Evolutionary conservation across 2,113 vertebrate species (phyloP).

Genomic region (Donacobius atricapilla): DNA sequence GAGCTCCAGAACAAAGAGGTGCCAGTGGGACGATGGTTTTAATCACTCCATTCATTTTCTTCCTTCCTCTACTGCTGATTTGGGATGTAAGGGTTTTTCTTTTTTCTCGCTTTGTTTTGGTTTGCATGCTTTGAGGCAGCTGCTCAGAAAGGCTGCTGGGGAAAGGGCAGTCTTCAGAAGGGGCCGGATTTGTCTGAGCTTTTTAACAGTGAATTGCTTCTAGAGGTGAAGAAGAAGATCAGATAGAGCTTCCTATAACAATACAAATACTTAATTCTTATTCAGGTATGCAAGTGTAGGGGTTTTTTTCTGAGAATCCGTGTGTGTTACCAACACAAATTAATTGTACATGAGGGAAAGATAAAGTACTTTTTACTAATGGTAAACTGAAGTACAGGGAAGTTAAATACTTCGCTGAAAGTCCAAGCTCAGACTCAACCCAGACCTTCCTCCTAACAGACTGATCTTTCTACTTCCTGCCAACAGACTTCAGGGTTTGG

Average conservation of each 20-base stretch:
- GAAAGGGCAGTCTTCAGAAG: neutral
- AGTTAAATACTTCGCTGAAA: neutral
- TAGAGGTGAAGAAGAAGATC: neutral
- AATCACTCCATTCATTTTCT: slow-evolving; percentile 41
- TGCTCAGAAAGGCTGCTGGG: neutral
- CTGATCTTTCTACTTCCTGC: neutral
- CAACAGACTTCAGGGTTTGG: neutral
- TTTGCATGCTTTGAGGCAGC: slow-evolving; percentile 3
- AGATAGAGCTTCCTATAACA: neutral
- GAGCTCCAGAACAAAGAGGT: slow-evolving; percentile 53
- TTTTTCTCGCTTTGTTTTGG: neutral
- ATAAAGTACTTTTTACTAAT: neutral
- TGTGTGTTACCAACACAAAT: neutral
- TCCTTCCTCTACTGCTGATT: slow-evolving; percentile 49
- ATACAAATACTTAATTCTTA: neutral
- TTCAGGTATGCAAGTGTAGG: neutral
- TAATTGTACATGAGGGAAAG: neutral
- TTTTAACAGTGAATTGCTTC: neutral
- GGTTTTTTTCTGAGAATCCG: neutral
- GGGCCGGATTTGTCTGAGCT: neutral
- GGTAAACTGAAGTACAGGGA: neutral
- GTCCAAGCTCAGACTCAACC: neutral
- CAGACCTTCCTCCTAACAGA: neutral
- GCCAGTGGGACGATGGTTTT: slow-evolving; percentile 41
- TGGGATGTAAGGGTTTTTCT: slow-evolving; percentile 12